Percentiles rank a stretch among this genome's conserved stretches.
phyloP scores from a whole-genome alignment of 2,113 vertebrate species.

The Epinephelus moara region DNA sequence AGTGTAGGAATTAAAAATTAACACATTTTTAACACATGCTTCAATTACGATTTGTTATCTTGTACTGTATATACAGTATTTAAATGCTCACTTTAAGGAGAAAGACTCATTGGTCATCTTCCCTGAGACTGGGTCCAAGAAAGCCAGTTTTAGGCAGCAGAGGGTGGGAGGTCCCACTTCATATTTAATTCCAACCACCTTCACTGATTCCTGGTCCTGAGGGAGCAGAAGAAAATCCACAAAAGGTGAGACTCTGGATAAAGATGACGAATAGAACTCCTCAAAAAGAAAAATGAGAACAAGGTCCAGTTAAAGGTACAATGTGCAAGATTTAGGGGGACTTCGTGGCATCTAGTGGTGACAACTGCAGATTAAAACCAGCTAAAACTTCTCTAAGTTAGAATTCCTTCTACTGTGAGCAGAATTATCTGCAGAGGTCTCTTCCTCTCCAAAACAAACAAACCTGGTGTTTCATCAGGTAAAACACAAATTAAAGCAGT shows the following conservation, averaged over 20 bases:
- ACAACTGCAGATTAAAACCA: too few relatives aligned
- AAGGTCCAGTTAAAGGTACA: too few relatives aligned
- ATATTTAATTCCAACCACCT: constrained; percentile 98
- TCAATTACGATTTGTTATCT: neutral
- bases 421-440: too few relatives aligned
- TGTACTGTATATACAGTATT: neutral
- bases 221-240: constrained; percentile 22
- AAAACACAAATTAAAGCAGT: too few relatives aligned
- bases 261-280: neutral
- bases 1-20: neutral
- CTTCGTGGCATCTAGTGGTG: too few relatives aligned
- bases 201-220: constrained; percentile 98
- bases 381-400: too few relatives aligned
- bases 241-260: neutral
- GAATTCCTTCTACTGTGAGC: too few relatives aligned
- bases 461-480: too few relatives aligned
- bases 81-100: constrained; percentile 93
- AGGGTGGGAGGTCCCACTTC: constrained; percentile 96
- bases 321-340: too few relatives aligned
- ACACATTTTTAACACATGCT: neutral
- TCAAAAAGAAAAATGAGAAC: neutral
- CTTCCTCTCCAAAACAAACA: too few relatives aligned
- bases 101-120: constrained; percentile 99
- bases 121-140: constrained; percentile 95
- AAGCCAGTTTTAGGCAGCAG: constrained; percentile 97